Evolutionary conservation across 1,140 invertebrate genomes (phyloP).

Genomic region (Myzus persicae): DNA sequence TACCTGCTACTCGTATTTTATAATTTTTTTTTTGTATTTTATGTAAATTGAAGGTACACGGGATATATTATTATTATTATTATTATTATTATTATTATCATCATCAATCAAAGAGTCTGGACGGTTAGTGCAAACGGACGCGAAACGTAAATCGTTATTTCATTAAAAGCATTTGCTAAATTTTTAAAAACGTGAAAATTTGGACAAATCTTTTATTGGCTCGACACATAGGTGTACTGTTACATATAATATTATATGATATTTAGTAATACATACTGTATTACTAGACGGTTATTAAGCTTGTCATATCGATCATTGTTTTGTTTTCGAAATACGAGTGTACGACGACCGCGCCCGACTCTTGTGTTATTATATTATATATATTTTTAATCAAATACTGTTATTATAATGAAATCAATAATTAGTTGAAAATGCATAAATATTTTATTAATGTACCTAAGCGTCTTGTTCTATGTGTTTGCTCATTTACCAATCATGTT

Average conservation of each 20-base stretch:
- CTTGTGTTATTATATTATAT: slow-evolving; percentile 1
- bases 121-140: no score
- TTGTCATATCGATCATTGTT: not conserved
- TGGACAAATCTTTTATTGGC: slow-evolving; percentile 4
- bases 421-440: slow-evolving; percentile 50
- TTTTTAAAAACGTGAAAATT: slow-evolving; percentile 37
- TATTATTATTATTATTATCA: slow-evolving; percentile 30
- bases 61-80: slow-evolving; percentile 27
- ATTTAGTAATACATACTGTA: not conserved
- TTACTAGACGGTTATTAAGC: not conserved
- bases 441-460: slow-evolving; percentile 38
- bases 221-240: no score
- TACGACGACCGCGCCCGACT: not conserved
- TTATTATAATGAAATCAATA: slow-evolving; percentile 30
- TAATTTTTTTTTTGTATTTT: slow-evolving; percentile 2
- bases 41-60: slow-evolving; percentile 30
- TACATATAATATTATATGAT: no score
- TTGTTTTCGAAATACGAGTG: not conserved
- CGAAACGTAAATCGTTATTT: not conserved
- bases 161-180: slow-evolving; percentile 18
- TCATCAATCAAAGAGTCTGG: not conserved
- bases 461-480: not conserved
- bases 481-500: not conserved
- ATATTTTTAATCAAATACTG: slow-evolving; percentile 48
- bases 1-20: not conserved